These are phyloP conservation scores for Myopa tessellatipennis DNA, from an alignment of 2,888 invertebrate genomes.

Conservation along the genomic window DNA sequence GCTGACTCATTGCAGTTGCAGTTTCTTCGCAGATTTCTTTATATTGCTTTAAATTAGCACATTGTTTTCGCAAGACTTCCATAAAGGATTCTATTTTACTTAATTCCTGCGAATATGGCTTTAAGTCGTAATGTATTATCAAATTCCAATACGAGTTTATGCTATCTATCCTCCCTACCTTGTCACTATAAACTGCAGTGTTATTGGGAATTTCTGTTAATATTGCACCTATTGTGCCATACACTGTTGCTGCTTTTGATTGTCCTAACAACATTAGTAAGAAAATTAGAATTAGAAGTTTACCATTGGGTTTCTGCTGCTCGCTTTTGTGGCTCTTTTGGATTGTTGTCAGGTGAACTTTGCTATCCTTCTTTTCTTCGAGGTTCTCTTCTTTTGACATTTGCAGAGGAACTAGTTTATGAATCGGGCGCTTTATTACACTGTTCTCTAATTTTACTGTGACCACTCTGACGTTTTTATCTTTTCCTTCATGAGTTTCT, in stretches of 20 bases:
- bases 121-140: not conserved
- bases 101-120: not conserved
- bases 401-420: not conserved
- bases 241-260: no score
- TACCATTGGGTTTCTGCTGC: not conserved
- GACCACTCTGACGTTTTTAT: no score
- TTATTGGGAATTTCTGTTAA: no score
- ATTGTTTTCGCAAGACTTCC: not conserved
- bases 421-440: slow-evolving; percentile 1
- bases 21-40: not conserved
- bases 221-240: no score
- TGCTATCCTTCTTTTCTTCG: not conserved
- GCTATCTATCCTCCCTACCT: no score
- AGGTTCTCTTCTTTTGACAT: not conserved
- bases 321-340: not conserved
- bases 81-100: not conserved
- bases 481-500: no score
- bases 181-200: no score
- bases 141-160: not conserved
- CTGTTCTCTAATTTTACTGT: not conserved
- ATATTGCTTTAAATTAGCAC: not conserved
- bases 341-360: not conserved
- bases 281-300: no score
- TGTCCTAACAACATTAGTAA: no score
- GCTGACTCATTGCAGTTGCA: not conserved